phyloP scores from a whole-genome alignment of 1,140 invertebrate genomes.

The Drosophila melanica region DNA sequence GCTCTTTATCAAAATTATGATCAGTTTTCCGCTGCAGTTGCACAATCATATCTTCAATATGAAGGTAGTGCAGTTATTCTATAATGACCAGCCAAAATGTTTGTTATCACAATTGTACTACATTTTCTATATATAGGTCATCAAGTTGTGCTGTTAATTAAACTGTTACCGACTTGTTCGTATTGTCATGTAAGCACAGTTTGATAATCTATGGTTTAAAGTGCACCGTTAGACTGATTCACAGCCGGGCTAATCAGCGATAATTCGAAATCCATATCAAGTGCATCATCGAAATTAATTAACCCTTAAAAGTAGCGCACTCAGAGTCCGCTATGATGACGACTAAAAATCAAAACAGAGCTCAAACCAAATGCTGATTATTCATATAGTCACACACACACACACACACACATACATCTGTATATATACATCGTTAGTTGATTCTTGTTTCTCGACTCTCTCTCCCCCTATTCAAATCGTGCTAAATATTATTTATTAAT shows the following conservation, averaged over 20 bases:
- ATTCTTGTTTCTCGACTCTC: constrained; percentile 22
- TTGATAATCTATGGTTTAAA: constrained; percentile 4
- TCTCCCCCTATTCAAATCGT: constrained; percentile 51
- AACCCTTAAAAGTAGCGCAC: constrained; percentile 33
- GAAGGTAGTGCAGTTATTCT: too few species aligned
- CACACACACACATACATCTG: constrained; percentile 38
- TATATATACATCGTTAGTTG: constrained; percentile 34
- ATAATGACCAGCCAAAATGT: not conserved
- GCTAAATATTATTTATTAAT: constrained; percentile 83
- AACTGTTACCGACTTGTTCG: constrained; percentile 13
- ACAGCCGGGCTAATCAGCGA: constrained; percentile 1
- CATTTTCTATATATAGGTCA: constrained; percentile 23
- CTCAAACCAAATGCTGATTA: constrained; percentile 59
- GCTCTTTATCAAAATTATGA: too few species aligned
- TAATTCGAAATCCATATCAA: not conserved
- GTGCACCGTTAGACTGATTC: constrained; percentile 8
- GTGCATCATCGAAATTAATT: not conserved
- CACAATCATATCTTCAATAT: too few species aligned
- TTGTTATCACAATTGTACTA: constrained; percentile 7
- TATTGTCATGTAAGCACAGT: not conserved
- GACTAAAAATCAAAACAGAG: constrained; percentile 66
- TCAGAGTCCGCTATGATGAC: constrained; percentile 41
- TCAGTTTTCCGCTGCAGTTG: too few species aligned
- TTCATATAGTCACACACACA: constrained; percentile 67
- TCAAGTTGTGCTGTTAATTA: constrained; percentile 9